Conservation (phyloP, 1,140 invertebrate species). For the Epicauta chinensis region DNA sequence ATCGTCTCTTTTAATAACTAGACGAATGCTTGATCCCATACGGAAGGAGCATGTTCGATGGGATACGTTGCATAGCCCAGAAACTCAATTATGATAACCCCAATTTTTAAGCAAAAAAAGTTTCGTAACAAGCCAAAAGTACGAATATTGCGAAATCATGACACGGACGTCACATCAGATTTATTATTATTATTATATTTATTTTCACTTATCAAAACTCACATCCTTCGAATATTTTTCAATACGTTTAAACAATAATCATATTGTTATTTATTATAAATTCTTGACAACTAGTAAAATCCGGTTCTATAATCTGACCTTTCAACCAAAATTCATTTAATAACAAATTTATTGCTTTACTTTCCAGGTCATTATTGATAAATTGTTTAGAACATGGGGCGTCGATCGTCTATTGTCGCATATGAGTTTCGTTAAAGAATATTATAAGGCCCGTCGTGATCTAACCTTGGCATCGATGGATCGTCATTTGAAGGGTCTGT, state of each 20-base stretch:
- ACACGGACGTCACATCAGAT: too few species aligned
- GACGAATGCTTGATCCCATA: too few species aligned
- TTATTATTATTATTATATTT: background rate
- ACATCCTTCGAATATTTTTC: too few species aligned
- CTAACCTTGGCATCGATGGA: conserved; percentile 53
- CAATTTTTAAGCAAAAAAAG: too few species aligned
- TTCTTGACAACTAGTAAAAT: conserved; percentile 1
- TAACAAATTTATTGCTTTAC: conserved; percentile 5
- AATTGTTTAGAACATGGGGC: conserved; percentile 57
- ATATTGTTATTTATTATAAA: background rate
- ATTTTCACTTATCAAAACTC: background rate
- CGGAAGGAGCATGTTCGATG: too few species aligned
- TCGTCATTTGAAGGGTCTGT: conserved; percentile 58
- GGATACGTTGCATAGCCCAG: too few species aligned
- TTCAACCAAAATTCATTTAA: conserved; percentile 3
- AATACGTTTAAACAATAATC: background rate
- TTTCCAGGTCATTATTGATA: conserved; percentile 56
- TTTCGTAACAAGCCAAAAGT: too few species aligned
- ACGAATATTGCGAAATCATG: too few species aligned
- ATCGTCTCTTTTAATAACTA: too few species aligned
- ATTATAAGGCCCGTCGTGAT: conserved; percentile 62
- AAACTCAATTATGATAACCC: too few species aligned
- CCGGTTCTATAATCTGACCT: conserved; percentile 7
- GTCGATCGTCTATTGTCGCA: conserved; percentile 55
- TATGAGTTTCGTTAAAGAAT: conserved; percentile 51